Percentiles rank a stretch among this genome's conserved stretches.
Evolutionary conservation across 2,797 vertebrate genomes (phyloP).

Genomic region (Manis crassicaudata): DNA sequence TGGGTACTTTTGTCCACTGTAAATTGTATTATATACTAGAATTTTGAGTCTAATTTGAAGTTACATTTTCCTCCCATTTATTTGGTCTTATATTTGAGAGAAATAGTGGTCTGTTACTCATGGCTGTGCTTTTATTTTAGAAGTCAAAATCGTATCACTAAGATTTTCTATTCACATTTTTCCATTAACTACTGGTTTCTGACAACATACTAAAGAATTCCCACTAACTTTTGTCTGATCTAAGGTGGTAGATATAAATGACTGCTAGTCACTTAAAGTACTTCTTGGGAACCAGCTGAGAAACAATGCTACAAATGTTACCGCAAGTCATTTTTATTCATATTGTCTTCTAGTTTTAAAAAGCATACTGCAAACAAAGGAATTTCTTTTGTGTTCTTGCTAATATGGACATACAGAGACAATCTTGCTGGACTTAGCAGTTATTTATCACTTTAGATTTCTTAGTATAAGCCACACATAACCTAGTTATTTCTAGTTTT

Average conservation of each 20-base stretch:
- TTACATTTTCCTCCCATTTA: not conserved
- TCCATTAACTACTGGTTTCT: not conserved
- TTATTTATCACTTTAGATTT: not conserved
- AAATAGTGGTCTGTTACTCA: not conserved
- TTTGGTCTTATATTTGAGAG: not conserved
- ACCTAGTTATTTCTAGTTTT: not conserved
- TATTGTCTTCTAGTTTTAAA: not conserved
- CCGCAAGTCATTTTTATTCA: not conserved
- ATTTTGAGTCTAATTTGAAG: not conserved
- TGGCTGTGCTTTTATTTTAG: not conserved
- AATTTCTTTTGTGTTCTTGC: conserved; percentile 7
- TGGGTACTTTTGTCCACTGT: not conserved
- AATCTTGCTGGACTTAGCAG: not conserved
- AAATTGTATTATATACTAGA: not conserved
- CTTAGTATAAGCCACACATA: not conserved
- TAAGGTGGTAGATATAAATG: not conserved
- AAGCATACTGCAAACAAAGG: not conserved
- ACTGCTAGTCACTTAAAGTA: not conserved
- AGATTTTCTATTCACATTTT: conserved; percentile 1
- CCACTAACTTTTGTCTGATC: not conserved
- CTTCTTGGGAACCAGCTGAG: not conserved
- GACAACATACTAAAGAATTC: not conserved
- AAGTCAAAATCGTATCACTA: not conserved
- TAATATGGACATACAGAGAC: not conserved
- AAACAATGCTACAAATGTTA: not conserved